phyloP scores from a whole-genome alignment of 2,797 vertebrate species.

The Morelia viridis region DNA sequence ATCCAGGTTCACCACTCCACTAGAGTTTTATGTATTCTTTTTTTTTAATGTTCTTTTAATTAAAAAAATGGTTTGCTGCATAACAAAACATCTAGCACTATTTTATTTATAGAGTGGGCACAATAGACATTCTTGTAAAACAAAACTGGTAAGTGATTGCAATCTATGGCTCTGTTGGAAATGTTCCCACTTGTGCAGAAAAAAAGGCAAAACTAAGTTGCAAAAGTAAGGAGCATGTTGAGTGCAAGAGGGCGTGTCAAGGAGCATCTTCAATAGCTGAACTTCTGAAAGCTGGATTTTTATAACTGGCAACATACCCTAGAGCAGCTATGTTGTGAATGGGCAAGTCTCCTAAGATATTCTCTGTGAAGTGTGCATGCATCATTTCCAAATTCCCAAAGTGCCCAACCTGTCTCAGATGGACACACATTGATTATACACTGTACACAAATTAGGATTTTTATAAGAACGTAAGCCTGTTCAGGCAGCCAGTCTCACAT shows the following conservation, averaged over 20 bases:
- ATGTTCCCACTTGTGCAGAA: background rate
- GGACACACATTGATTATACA: background rate
- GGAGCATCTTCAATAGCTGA: background rate
- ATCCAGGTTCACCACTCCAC: background rate
- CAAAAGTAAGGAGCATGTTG: background rate
- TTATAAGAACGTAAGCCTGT: background rate
- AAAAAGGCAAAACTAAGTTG: background rate
- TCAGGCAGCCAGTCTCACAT: no score
- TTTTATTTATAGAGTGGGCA: background rate
- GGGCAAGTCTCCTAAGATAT: background rate
- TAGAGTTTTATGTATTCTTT: background rate
- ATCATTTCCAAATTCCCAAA: background rate
- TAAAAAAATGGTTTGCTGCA: background rate
- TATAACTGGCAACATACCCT: background rate
- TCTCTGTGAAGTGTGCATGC: background rate
- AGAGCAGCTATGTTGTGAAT: background rate
- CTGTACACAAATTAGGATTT: background rate
- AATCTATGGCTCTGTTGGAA: background rate
- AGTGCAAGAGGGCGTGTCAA: background rate
- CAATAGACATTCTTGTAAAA: background rate
- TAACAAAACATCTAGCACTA: background rate
- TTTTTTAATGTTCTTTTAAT: background rate
- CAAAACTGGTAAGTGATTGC: background rate
- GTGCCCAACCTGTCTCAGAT: background rate
- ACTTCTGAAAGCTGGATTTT: background rate